phyloP scores from a whole-genome alignment of 2,113 vertebrate species.

The Carassius auratus region DNA sequence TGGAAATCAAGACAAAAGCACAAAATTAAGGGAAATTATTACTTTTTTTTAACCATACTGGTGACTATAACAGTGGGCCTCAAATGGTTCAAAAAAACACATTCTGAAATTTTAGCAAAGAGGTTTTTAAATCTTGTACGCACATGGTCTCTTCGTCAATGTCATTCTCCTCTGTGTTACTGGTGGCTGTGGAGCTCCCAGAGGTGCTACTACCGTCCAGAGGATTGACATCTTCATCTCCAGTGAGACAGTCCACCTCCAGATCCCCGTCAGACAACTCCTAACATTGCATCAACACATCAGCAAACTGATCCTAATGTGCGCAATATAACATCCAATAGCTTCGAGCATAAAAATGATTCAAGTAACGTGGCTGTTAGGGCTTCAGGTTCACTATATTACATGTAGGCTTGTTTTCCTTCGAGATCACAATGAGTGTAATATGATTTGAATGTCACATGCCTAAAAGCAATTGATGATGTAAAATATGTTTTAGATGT shows the following conservation, averaged over 20 bases:
- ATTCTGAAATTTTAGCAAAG: neutral
- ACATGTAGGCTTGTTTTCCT: neutral
- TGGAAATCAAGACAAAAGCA: neutral
- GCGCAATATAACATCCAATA: neutral
- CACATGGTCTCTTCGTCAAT: conserved; percentile 98
- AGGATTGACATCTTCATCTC: conserved; percentile 92
- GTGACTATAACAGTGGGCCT: neutral
- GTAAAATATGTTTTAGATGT: neutral
- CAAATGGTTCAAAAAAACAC: neutral
- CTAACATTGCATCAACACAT: conserved; percentile 61
- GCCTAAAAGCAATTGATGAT: conserved; percentile 8
- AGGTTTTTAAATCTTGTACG: neutral
- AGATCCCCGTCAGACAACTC: conserved; percentile 95
- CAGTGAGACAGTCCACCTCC: conserved; percentile 90
- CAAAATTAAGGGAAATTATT: neutral
- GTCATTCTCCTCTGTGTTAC: conserved; percentile 98
- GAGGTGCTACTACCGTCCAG: conserved; percentile 96
- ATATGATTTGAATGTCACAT: neutral
- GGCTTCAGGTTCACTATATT: neutral
- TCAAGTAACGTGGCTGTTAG: neutral
- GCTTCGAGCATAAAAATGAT: neutral
- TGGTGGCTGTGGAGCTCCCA: conserved; percentile 95
- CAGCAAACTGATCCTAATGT: neutral
- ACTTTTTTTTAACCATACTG: neutral
- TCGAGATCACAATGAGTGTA: neutral